phyloP scores from a whole-genome alignment of 2,797 vertebrate genomes.

The Apogon talboti region DNA sequence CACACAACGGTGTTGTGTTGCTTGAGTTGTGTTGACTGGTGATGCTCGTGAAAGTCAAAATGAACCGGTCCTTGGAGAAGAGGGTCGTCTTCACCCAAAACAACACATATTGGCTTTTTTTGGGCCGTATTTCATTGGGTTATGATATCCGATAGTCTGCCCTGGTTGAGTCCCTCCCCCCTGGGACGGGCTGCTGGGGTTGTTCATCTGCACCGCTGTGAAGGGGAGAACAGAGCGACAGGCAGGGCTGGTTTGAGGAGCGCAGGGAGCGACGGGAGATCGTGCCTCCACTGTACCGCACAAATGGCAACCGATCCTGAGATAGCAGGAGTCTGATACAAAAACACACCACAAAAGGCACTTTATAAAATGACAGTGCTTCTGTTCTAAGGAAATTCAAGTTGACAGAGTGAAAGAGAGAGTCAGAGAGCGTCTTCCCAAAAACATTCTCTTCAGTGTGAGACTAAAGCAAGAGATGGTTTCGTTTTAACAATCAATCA shows the following conservation, averaged over 20 bases:
- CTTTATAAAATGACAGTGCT: slow-evolving; percentile 98
- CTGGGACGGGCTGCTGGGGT: slow-evolving; percentile 67
- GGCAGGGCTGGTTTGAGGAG: slow-evolving; percentile 68
- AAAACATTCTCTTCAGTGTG: slow-evolving; percentile 88
- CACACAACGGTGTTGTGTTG: slow-evolving; percentile 51
- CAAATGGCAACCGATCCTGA: slow-evolving; percentile 93
- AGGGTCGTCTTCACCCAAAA: slow-evolving; percentile 28
- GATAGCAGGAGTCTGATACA: slow-evolving; percentile 94
- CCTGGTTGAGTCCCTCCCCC: slow-evolving; percentile 51
- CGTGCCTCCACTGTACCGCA: slow-evolving; percentile 74
- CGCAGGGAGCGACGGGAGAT: no score
- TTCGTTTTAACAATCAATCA: slow-evolving; percentile 70
- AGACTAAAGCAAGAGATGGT: slow-evolving; percentile 80
- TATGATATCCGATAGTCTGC: slow-evolving; percentile 47
- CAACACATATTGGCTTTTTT: slow-evolving; percentile 55
- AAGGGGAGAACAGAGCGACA: slow-evolving; percentile 57
- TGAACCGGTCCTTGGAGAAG: slow-evolving; percentile 60
- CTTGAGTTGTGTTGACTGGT: slow-evolving; percentile 55
- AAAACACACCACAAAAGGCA: slow-evolving; percentile 98
- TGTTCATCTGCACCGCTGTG: slow-evolving; percentile 65
- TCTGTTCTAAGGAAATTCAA: slow-evolving; percentile 97
- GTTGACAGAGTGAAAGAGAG: slow-evolving; percentile 89
- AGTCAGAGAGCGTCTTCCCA: slow-evolving; percentile 75
- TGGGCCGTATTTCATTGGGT: slow-evolving; percentile 46
- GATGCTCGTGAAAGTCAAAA: slow-evolving; percentile 60